Conservation (phyloP, 2,888 invertebrate genomes). For the Drosophila emarginata region DNA sequence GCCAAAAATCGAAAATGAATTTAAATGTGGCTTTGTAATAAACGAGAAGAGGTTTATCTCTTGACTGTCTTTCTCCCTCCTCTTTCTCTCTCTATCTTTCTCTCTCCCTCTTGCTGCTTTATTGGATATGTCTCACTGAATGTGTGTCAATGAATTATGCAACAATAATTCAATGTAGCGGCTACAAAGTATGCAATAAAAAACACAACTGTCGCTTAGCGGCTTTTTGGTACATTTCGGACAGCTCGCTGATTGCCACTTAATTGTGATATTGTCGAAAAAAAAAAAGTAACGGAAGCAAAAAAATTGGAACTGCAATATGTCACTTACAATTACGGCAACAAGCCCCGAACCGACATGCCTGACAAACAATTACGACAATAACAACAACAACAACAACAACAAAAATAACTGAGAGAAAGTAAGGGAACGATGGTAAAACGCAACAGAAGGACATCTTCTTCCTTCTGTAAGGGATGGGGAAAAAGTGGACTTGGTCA, state of each 20-base stretch:
- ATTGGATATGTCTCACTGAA: slow-evolving; percentile 16
- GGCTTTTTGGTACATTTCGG: slow-evolving; percentile 21
- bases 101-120: neutral
- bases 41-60: slow-evolving; percentile 60
- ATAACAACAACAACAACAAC: slow-evolving; percentile 40
- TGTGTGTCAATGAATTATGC: slow-evolving; percentile 66
- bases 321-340: slow-evolving; percentile 68
- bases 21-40: slow-evolving; percentile 69
- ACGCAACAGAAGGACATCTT: slow-evolving; percentile 30
- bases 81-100: neutral
- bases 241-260: slow-evolving; percentile 59
- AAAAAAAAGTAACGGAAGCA: slow-evolving; percentile 15
- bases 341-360: slow-evolving; percentile 50
- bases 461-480: neutral
- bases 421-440: slow-evolving; percentile 31
- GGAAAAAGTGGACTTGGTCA: neutral
- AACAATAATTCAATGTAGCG: slow-evolving; percentile 55
- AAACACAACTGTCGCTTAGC: slow-evolving; percentile 40
- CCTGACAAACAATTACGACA: slow-evolving; percentile 72
- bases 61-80: neutral
- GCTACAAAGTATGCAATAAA: slow-evolving; percentile 52
- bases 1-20: slow-evolving; percentile 72
- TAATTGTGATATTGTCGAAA: slow-evolving; percentile 52
- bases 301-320: slow-evolving; percentile 52
- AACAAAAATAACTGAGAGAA: neutral